Conservation (phyloP, 2,113 vertebrate genomes). For the Silurus glanis region DNA sequence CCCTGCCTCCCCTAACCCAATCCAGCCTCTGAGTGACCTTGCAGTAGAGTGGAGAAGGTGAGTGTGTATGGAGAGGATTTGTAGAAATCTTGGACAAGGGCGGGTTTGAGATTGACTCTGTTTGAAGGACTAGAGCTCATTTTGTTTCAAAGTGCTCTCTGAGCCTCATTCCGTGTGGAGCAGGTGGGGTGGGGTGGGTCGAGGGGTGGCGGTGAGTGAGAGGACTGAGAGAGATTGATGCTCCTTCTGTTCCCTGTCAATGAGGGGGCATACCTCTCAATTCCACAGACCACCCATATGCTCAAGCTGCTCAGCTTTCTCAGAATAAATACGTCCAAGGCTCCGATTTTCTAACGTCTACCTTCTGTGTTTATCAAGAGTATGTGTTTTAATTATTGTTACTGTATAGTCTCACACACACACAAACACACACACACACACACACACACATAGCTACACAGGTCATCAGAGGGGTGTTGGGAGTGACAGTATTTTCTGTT, state of each 20-base stretch:
- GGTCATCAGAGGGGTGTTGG: constrained; percentile 1
- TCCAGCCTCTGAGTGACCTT: constrained; percentile 35
- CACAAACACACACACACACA: constrained; percentile 14
- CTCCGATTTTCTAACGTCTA: not conserved
- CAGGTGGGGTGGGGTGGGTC: not conserved
- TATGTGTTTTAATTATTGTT: not conserved
- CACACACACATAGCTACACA: constrained; percentile 26
- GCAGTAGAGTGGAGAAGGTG: constrained; percentile 41
- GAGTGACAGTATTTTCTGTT: constrained; percentile 13
- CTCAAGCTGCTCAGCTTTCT: constrained; percentile 13
- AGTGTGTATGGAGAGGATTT: constrained; percentile 45
- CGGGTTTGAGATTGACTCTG: constrained; percentile 49
- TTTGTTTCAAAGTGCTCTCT: constrained; percentile 42
- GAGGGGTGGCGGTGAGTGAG: not conserved
- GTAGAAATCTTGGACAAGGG: constrained; percentile 38
- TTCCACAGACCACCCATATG: constrained; percentile 38
- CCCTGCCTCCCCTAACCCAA: not conserved
- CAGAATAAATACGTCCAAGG: not conserved
- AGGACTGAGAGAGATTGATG: not conserved
- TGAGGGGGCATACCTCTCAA: constrained; percentile 9
- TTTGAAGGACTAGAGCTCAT: constrained; percentile 45
- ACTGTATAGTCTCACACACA: not conserved
- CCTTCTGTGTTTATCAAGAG: not conserved
- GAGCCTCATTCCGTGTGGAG: constrained; percentile 22
- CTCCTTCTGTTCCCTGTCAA: constrained; percentile 39